phyloP scores from a whole-genome alignment of 2,888 invertebrate genomes.

The Ichneumoninae sp. region DNA sequence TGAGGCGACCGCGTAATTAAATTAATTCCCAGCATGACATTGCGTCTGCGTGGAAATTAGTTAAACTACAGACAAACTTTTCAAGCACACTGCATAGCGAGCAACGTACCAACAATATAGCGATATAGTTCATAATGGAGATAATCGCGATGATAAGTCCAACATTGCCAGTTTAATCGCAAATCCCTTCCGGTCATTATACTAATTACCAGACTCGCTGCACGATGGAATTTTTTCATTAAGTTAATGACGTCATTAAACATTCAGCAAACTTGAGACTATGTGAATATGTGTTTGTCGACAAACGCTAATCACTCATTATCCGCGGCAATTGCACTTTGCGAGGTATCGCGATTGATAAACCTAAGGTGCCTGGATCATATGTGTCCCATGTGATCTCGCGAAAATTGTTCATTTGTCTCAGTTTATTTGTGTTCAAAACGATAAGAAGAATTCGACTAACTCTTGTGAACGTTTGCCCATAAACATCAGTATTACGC shows the following conservation, averaged over 20 bases:
- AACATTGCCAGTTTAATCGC: conserved; percentile 16
- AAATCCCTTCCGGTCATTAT: conserved; percentile 38
- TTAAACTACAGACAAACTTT: conserved; percentile 12
- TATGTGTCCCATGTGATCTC: background rate
- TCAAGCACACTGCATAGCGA: background rate
- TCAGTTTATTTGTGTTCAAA: no score
- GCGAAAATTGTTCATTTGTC: no score
- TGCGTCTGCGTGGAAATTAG: background rate
- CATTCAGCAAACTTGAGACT: conserved; percentile 19
- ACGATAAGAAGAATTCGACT: no score
- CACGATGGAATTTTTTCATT: conserved; percentile 6
- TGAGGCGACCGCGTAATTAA: background rate
- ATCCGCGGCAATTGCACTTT: background rate
- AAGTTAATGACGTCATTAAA: conserved; percentile 3
- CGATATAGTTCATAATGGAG: background rate
- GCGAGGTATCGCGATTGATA: background rate
- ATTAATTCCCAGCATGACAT: background rate
- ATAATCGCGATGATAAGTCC: background rate
- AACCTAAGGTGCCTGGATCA: background rate
- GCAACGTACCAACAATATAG: background rate
- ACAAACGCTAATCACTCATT: background rate
- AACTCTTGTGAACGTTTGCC: no score
- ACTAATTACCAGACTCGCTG: conserved; percentile 6
- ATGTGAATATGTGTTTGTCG: background rate
- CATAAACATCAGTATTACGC: no score